Evolutionary conservation across 2,888 invertebrate genomes (phyloP).

Genomic region (Orchestes rusci): DNA sequence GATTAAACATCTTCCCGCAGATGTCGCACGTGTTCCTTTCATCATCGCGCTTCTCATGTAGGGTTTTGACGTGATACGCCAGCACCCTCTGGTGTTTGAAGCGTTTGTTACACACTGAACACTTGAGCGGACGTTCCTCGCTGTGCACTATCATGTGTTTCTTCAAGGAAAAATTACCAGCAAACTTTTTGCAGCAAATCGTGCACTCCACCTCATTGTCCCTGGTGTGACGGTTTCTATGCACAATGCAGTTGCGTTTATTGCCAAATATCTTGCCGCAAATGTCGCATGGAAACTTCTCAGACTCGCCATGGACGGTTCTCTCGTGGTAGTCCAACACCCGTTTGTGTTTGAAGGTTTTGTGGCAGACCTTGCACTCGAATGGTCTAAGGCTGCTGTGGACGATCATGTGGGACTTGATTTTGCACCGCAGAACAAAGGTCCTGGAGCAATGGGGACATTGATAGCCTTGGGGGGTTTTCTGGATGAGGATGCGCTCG

Average conservation of each 20-base stretch:
- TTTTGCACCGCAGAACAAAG: constrained; percentile 17
- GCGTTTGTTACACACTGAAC: constrained; percentile 11
- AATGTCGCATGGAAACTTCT: constrained; percentile 44
- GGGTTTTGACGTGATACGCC: constrained; percentile 41
- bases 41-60: constrained; percentile 48
- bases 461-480: constrained; percentile 14
- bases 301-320: constrained; percentile 34
- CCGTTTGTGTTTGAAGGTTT: constrained; percentile 20
- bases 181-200: constrained; percentile 32
- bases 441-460: constrained; percentile 16
- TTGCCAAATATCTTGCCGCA: constrained; percentile 50
- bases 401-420: constrained; percentile 17
- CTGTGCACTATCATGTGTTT: constrained; percentile 24
- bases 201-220: constrained; percentile 45
- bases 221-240: constrained; percentile 48
- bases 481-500: no score
- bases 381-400: constrained; percentile 30
- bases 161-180: constrained; percentile 30
- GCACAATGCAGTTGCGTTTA: constrained; percentile 41
- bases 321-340: constrained; percentile 29
- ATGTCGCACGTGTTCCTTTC: constrained; percentile 51
- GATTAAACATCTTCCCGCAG: constrained; percentile 49
- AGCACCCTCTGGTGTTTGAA: constrained; percentile 25
- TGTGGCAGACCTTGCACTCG: constrained; percentile 34
- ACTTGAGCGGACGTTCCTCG: constrained; percentile 18